phyloP scores from a whole-genome alignment of 2,888 invertebrate genomes.

The Tetropium fuscum region DNA sequence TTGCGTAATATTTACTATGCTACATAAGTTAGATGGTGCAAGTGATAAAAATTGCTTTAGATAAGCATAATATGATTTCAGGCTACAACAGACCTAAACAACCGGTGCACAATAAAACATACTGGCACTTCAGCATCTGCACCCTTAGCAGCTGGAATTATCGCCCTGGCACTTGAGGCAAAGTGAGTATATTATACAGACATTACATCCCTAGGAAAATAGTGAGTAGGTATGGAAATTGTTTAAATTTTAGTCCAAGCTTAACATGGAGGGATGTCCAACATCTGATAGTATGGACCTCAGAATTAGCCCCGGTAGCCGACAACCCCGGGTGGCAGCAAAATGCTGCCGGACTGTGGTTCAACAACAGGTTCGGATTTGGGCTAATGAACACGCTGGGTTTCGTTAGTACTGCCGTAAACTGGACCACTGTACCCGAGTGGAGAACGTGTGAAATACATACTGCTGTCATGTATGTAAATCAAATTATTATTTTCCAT shows the following conservation, averaged over 20 bases:
- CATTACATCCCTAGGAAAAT: too few species aligned
- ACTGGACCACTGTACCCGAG: constrained; percentile 80
- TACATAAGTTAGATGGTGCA: too few species aligned
- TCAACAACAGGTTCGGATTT: constrained; percentile 88
- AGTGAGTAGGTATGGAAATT: too few species aligned
- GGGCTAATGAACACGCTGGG: constrained; percentile 88
- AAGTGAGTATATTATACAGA: constrained; percentile 85
- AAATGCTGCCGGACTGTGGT: constrained; percentile 84
- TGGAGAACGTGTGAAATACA: constrained; percentile 69
- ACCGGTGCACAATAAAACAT: constrained; percentile 87
- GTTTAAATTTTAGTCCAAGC: constrained; percentile 71
- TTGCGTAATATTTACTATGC: too few species aligned
- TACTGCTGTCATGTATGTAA: constrained; percentile 26
- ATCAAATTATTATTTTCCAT: too few species aligned
- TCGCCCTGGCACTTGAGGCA: constrained; percentile 87
- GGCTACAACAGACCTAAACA: constrained; percentile 88
- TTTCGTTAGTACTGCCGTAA: constrained; percentile 77
- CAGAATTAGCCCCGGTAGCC: constrained; percentile 77
- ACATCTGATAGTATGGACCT: constrained; percentile 88
- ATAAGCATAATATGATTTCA: constrained; percentile 65
- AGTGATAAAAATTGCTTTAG: too few species aligned
- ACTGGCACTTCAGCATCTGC: constrained; percentile 96
- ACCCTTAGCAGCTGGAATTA: constrained; percentile 91
- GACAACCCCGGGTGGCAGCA: constrained; percentile 80
- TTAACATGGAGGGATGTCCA: constrained; percentile 93